phyloP scores from a whole-genome alignment of 2,888 invertebrate species.

The Cantharis nigra region DNA sequence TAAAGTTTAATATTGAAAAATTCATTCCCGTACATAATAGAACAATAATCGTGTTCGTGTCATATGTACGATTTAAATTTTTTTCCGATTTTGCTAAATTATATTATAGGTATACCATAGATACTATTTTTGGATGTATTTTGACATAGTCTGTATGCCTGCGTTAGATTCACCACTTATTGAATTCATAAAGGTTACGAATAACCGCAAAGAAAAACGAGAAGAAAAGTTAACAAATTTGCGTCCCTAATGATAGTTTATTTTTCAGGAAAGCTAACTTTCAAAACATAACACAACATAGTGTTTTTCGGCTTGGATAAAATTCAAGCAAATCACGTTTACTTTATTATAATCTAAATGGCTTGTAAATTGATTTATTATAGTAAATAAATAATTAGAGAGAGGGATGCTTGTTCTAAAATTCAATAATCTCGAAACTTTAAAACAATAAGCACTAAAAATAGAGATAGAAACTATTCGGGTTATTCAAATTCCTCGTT shows the following conservation, averaged over 20 bases:
- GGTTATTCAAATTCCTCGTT: slow-evolving; percentile 5
- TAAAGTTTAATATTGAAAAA: background rate
- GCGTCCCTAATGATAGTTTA: background rate
- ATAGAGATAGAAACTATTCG: background rate
- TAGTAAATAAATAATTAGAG: background rate
- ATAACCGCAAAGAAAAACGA: background rate
- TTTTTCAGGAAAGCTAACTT: background rate
- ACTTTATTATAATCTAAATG: background rate
- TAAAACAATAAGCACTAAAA: background rate
- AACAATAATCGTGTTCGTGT: background rate
- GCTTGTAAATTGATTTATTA: background rate
- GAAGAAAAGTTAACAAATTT: background rate
- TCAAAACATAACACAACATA: too few relatives aligned
- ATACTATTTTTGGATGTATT: background rate
- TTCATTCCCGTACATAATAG: background rate
- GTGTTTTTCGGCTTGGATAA: background rate
- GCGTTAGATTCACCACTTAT: background rate
- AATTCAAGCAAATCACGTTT: background rate
- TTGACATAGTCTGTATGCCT: background rate
- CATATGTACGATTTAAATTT: background rate
- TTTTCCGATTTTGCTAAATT: background rate
- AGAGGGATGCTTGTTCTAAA: background rate
- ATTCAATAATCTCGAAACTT: background rate
- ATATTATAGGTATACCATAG: too few relatives aligned
- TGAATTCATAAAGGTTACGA: background rate